phyloP scores from a whole-genome alignment of 2,888 invertebrate genomes.

The Acrobasis suavella region DNA sequence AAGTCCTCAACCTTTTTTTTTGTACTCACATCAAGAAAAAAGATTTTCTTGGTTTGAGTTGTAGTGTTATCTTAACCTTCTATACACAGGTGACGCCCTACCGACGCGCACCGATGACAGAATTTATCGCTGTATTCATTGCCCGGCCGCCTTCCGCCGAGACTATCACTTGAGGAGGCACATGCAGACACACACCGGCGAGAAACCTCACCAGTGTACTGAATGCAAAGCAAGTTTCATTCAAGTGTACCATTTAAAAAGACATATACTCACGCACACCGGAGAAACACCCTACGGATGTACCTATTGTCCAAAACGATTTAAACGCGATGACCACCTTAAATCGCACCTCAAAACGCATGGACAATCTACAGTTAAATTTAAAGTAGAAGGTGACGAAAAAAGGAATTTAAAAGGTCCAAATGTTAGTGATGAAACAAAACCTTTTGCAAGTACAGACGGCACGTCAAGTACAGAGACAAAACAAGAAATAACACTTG shows the following conservation, averaged over 20 bases:
- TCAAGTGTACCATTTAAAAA: not conserved
- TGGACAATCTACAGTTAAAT: not conserved
- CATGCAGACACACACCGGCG: conserved; percentile 28
- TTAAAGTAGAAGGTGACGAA: not conserved
- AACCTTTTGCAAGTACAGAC: not conserved
- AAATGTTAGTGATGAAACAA: not conserved
- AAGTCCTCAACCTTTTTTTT: not conserved
- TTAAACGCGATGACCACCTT: not conserved
- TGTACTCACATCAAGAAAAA: no score
- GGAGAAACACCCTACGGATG: not conserved
- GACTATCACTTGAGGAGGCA: conserved; percentile 25
- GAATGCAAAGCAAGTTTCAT: not conserved
- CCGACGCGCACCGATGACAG: conserved; percentile 5
- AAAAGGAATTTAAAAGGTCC: not conserved
- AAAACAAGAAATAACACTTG: no score
- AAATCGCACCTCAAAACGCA: not conserved
- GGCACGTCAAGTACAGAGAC: no score
- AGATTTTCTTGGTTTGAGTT: not conserved
- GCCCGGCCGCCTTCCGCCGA: conserved; percentile 15
- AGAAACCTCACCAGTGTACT: conserved; percentile 24
- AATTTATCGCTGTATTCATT: conserved; percentile 4
- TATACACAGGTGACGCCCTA: conserved; percentile 11
- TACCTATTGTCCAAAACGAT: not conserved
- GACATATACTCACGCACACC: not conserved
- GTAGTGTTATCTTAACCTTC: not conserved